These are phyloP conservation scores for Campaea margaritaria DNA, from an alignment of 2,888 invertebrate genomes.

Conservation along the genomic window DNA sequence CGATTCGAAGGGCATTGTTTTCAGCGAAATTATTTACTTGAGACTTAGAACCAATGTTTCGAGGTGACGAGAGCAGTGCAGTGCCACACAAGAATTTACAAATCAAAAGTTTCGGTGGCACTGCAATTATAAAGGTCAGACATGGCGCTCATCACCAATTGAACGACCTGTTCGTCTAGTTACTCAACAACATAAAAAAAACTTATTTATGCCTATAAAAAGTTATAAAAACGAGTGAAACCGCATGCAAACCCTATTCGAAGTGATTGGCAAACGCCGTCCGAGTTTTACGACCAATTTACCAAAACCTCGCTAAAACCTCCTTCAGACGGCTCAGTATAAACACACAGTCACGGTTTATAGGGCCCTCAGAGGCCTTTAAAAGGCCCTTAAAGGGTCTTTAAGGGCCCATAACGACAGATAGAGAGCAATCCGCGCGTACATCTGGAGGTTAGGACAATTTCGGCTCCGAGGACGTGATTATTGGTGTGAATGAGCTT, in stretches of 20 bases:
- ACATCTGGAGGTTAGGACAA: constrained; percentile 12
- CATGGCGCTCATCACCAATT: too few species aligned
- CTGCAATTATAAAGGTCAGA: too few species aligned
- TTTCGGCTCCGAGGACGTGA: constrained; percentile 8
- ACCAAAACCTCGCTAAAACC: constrained; percentile 47
- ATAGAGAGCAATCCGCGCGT: constrained; percentile 10
- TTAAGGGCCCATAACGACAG: constrained; percentile 9
- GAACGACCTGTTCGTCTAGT: too few species aligned
- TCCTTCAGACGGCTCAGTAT: constrained; percentile 38
- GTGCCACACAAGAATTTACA: too few species aligned
- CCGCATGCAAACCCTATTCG: constrained; percentile 9
- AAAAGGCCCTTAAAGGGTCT: constrained; percentile 41
- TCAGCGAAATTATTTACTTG: too few species aligned
- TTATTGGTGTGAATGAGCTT: constrained; percentile 5
- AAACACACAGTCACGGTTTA: constrained; percentile 51
- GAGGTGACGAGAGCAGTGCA: too few species aligned
- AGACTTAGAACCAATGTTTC: too few species aligned
- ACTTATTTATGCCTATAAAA: too few species aligned
- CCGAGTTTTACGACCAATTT: constrained; percentile 60
- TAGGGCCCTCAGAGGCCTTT: constrained; percentile 32
- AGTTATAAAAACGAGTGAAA: background rate
- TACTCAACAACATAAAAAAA: background rate
- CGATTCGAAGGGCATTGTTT: too few species aligned
- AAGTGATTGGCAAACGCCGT: constrained; percentile 13
- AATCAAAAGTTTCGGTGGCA: too few species aligned